A percentile compares a stretch with the other conserved stretches of the same genome.
These are phyloP conservation scores for Steinernema scapterisci DNA, from an alignment of 2,888 invertebrate genomes.

Conservation along the genomic window DNA sequence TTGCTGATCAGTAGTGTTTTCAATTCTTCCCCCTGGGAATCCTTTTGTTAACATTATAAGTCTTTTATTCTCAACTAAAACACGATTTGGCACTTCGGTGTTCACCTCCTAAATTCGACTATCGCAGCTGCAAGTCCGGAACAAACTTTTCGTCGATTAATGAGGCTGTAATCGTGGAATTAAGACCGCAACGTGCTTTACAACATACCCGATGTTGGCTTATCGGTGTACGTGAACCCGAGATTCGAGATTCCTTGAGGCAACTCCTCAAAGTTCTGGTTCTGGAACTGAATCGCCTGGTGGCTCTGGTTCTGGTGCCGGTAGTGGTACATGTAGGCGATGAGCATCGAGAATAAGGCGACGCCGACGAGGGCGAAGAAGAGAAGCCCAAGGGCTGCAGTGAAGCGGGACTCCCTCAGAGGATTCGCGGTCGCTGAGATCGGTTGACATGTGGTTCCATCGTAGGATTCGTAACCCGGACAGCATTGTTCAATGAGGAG, in stretches of 20 bases:
- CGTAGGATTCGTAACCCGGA: conserved; percentile 27
- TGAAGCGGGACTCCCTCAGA: conserved; percentile 33
- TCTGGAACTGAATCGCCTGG: neutral
- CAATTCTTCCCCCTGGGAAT: neutral
- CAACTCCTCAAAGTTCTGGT: neutral
- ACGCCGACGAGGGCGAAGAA: conserved; percentile 34
- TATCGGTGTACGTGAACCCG: conserved; percentile 10
- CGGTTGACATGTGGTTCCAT: conserved; percentile 27
- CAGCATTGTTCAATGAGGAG: conserved; percentile 35
- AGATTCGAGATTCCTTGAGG: neutral
- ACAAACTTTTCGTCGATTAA: neutral
- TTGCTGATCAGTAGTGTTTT: too few relatives aligned
- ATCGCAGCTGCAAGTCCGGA: conserved; percentile 16
- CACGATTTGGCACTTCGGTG: conserved; percentile 20
- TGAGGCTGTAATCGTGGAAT: neutral
- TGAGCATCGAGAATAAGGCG: conserved; percentile 34
- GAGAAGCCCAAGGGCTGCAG: conserved; percentile 37
- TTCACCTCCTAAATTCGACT: neutral
- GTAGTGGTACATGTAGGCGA: conserved; percentile 41
- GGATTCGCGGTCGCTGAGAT: conserved; percentile 16
- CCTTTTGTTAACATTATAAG: too few relatives aligned
- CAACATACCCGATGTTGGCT: neutral
- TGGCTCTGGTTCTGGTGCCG: conserved; percentile 11
- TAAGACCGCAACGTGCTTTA: neutral
- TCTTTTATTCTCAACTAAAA: too few relatives aligned